Evolutionary conservation across 2,888 invertebrate genomes (phyloP), one percentile per base, ranked within the genome.

Genomic region (Branchipolynoe longqiensis): DNA sequence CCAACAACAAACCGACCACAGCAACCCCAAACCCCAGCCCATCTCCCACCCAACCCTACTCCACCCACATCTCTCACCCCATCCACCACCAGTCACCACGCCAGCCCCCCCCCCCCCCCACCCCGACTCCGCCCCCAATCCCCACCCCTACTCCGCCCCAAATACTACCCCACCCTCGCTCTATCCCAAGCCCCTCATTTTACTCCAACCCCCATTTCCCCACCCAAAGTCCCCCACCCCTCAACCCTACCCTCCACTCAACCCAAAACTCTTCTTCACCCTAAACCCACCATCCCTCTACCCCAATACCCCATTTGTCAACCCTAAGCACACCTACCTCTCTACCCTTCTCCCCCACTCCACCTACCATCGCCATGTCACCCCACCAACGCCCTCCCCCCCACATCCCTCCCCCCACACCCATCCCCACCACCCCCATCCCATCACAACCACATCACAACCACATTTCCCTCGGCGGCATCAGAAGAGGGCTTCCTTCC

Each of bases 371-470:
- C n/a, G n/a, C n/a, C n/a, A n/a, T n/a, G n/a, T n/a, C n/a, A n/a
- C n/a, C n/a, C n/a, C n/a, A n/a, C n/a, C n/a, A n/a, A 48, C 62
- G 1, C 6, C 62, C 62, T 3, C 6, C 25, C 62, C 62, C 59
- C 14, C 59, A 12, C n/a, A 59, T 22, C 38, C 40, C 22, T 1
- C 73, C 2, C 1, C 38, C 40, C 38, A 22, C 48, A 48, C 25
- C 78, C n/a, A n/a, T n/a, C 28, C 28, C 25, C 78, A 78, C 78
- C 78, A 48, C 48, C 78, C 18, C 78, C 41, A 28, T 22, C 25
- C 14, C 48, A 78, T 78, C 31, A 62, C 28, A 14, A n/a, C 25
- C 62, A 48, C 48, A n/a, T 48, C 48, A 12, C 48, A 48, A 12
- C 48, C 48, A 12, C 48, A 48, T 12, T 8, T 48, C 8, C 48